phyloP scores from a whole-genome alignment of 92 coral and sea anemone species.

The Blastomussa wellsi region DNA sequence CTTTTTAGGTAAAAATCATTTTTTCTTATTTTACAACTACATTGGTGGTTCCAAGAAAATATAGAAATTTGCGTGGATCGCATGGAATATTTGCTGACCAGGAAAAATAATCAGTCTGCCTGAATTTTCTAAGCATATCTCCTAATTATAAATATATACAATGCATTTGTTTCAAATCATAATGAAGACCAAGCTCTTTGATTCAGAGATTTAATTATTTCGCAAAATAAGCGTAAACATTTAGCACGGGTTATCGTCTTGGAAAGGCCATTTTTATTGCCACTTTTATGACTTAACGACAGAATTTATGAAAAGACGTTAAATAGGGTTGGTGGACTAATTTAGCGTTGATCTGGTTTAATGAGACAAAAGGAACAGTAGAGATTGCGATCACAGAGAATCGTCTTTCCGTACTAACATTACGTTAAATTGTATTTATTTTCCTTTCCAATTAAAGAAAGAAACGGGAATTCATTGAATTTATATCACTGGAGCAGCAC shows the following conservation, averaged over 20 bases:
- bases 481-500: background rate
- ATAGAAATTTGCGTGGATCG: background rate
- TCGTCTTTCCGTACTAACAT: background rate
- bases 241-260: background rate
- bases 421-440: conserved; percentile 11
- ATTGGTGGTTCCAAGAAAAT: background rate
- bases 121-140: background rate
- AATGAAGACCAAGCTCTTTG: background rate
- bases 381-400: background rate
- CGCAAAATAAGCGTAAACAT: background rate
- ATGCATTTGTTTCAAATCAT: too few relatives aligned
- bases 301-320: background rate
- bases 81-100: background rate
- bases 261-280: background rate
- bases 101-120: background rate
- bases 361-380: conserved; percentile 13
- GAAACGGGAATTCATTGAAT: background rate
- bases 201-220: background rate
- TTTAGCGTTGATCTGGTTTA: conserved; percentile 5
- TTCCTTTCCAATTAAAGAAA: background rate
- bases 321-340: background rate
- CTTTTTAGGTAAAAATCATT: background rate
- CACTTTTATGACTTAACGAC: background rate
- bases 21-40: background rate
- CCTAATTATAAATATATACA: background rate